phyloP scores from a whole-genome alignment of 2,888 invertebrate genomes.

The Oligia strigilis region DNA sequence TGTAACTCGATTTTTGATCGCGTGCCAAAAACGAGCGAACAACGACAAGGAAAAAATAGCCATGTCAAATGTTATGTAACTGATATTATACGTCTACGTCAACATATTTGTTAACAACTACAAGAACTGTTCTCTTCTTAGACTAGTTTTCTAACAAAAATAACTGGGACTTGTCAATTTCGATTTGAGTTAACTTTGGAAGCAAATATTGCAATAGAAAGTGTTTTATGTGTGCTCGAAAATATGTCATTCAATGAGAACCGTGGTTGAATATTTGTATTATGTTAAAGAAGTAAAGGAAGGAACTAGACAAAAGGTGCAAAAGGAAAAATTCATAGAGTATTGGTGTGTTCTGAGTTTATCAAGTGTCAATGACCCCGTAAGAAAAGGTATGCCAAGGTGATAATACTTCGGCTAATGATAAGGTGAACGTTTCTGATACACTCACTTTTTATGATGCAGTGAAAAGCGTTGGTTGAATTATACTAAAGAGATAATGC shows the following conservation, averaged over 20 bases:
- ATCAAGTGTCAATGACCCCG: constrained; percentile 83
- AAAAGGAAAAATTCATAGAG: constrained; percentile 29
- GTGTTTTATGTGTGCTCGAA: constrained; percentile 15
- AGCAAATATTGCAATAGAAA: constrained; percentile 23
- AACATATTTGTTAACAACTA: constrained; percentile 68
- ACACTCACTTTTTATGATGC: constrained; percentile 19
- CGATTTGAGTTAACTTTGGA: constrained; percentile 25
- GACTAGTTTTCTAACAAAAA: constrained; percentile 45
- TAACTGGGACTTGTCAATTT: constrained; percentile 39
- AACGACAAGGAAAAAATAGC: constrained; percentile 87
- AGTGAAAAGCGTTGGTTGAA: constrained; percentile 17
- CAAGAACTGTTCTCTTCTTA: constrained; percentile 40
- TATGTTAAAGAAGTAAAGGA: constrained; percentile 1
- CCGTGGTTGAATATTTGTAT: constrained; percentile 12
- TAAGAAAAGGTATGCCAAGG: constrained; percentile 83
- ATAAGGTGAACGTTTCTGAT: constrained; percentile 71
- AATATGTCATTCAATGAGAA: constrained; percentile 5
- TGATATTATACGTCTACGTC: constrained; percentile 71
- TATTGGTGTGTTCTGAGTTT: constrained; percentile 67
- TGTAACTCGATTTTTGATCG: constrained; percentile 80
- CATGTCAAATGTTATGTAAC: constrained; percentile 84
- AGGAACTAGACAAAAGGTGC: constrained; percentile 2
- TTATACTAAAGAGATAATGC: constrained; percentile 11
- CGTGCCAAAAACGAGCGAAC: constrained; percentile 84
- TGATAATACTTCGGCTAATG: constrained; percentile 78